Conservation (phyloP, 1,140 invertebrate species). For the Aphelenchoides besseyi region DNA sequence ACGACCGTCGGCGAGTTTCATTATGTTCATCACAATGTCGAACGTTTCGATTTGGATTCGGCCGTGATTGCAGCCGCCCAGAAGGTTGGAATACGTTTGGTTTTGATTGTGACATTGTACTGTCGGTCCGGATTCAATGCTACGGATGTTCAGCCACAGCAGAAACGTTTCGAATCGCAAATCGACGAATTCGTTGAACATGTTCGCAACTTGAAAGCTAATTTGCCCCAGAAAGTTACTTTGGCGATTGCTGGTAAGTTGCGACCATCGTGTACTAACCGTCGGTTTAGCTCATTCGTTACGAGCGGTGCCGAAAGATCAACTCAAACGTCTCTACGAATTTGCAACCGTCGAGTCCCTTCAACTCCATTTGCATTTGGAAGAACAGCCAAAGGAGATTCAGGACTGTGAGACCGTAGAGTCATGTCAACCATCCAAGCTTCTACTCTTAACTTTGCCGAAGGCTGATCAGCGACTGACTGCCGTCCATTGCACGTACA, state of each 20-base stretch:
- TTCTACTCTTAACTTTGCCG: constrained; percentile 30
- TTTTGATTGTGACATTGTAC: constrained; percentile 37
- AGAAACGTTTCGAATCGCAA: constrained; percentile 40
- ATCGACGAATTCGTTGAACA: constrained; percentile 46
- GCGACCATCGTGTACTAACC: neutral
- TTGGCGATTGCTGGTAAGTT: constrained; percentile 45
- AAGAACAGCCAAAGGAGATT: constrained; percentile 60
- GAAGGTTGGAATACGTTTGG: constrained; percentile 51
- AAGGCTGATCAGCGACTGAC: neutral
- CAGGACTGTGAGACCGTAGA: constrained; percentile 32
- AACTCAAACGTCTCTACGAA: constrained; percentile 38
- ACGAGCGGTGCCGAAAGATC: constrained; percentile 46
- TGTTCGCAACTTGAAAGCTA: constrained; percentile 30
- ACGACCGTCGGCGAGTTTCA: constrained; percentile 61
- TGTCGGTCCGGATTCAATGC: constrained; percentile 40
- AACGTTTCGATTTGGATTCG: constrained; percentile 52
- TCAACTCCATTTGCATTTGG: constrained; percentile 59
- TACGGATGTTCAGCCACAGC: constrained; percentile 30
- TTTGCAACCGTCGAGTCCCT: constrained; percentile 35
- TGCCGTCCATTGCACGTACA: constrained; percentile 55
- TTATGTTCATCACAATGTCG: constrained; percentile 54
- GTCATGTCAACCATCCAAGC: constrained; percentile 19
- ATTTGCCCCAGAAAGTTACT: constrained; percentile 20
- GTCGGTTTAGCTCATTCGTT: constrained; percentile 55
- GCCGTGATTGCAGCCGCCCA: constrained; percentile 56